These are phyloP conservation scores for Poeciliopsis paucimaculata DNA, from an alignment of 2,797 vertebrate genomes.

Conservation along the genomic window DNA sequence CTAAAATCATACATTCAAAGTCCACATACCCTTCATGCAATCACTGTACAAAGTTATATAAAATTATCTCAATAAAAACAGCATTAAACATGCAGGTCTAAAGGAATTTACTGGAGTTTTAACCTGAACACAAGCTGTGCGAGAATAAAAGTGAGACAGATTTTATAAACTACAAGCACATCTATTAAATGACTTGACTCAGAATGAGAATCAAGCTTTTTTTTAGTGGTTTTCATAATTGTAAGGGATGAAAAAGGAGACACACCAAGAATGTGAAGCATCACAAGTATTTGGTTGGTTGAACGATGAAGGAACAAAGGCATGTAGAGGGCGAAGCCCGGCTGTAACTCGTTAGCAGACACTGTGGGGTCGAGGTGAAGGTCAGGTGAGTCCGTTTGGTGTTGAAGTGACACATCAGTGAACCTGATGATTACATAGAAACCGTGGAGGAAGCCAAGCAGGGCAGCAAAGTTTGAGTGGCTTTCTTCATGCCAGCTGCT, in stretches of 20 bases:
- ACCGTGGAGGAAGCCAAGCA: slow-evolving; percentile 12
- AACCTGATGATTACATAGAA: slow-evolving; percentile 43
- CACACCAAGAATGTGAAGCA: slow-evolving; percentile 62
- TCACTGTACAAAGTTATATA: too few relatives aligned
- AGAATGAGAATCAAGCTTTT: slow-evolving; percentile 19
- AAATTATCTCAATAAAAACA: too few relatives aligned
- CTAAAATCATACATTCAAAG: too few relatives aligned
- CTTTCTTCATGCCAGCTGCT: slow-evolving; percentile 36
- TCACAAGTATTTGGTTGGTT: slow-evolving; percentile 45
- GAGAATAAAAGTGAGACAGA: slow-evolving; percentile 1
- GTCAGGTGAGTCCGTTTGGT: slow-evolving; percentile 60
- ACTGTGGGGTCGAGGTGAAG: slow-evolving; percentile 41
- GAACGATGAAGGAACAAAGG: slow-evolving; percentile 35
- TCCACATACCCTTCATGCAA: too few relatives aligned
- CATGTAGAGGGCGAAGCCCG: slow-evolving; percentile 37
- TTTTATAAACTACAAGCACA: neutral
- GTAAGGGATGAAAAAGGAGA: slow-evolving; percentile 63
- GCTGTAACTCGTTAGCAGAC: slow-evolving; percentile 41
- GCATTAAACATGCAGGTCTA: neutral
- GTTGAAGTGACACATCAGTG: slow-evolving; percentile 41
- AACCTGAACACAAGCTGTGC: neutral
- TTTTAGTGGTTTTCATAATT: slow-evolving; percentile 18
- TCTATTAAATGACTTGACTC: slow-evolving; percentile 9
- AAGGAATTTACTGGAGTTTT: slow-evolving; percentile 5
- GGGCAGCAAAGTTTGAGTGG: neutral